A percentile compares a stretch with the other conserved stretches of the same genome.
phyloP scores from a whole-genome alignment of 2,888 invertebrate genomes.

The Lycocerus yunnanus region DNA sequence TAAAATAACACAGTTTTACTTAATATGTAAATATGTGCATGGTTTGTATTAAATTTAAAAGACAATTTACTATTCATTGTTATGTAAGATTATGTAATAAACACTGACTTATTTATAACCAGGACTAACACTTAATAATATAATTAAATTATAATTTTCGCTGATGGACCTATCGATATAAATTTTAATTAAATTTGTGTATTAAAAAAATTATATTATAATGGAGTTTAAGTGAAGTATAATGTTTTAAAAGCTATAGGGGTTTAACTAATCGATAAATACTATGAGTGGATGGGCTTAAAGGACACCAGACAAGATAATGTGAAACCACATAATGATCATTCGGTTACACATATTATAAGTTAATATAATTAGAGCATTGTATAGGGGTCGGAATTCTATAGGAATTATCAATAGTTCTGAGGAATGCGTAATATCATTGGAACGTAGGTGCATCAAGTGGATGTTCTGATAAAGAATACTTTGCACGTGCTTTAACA shows the following conservation, averaged over 20 bases:
- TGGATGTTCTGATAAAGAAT: constrained; percentile 9
- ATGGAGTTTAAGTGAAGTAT: background rate
- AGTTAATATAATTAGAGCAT: constrained; percentile 10
- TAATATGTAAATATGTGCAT: background rate
- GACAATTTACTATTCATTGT: background rate
- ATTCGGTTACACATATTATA: constrained; percentile 13
- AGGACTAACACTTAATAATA: background rate
- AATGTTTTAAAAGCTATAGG: background rate
- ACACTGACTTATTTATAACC: background rate
- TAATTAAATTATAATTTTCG: background rate
- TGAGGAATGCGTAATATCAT: constrained; percentile 10
- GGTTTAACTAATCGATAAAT: background rate
- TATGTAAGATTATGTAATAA: background rate
- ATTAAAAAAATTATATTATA: background rate
- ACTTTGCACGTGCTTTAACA: constrained; percentile 4
- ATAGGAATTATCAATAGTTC: constrained; percentile 5
- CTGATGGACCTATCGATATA: background rate
- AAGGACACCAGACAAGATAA: background rate
- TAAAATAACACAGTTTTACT: background rate
- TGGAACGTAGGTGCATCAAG: constrained; percentile 15
- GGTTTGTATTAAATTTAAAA: background rate
- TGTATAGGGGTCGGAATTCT: constrained; percentile 10
- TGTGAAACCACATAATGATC: constrained; percentile 5
- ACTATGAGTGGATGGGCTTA: constrained; percentile 1
- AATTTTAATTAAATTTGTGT: background rate